Evolutionary conservation across 2,888 invertebrate species (phyloP).

Genomic region (Acleris laterana): DNA sequence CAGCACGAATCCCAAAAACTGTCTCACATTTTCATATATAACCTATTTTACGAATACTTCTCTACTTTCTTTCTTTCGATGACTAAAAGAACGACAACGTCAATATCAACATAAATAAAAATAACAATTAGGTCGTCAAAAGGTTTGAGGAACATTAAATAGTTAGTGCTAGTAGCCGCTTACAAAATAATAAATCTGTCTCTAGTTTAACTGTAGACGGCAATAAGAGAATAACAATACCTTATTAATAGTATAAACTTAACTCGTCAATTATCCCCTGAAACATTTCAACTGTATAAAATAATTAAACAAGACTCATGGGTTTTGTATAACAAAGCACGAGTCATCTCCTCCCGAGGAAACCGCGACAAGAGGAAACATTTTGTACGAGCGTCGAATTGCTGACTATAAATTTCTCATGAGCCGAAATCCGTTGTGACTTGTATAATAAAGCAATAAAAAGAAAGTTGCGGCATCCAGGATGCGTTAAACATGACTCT

Average conservation of each 20-base stretch:
- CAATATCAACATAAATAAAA: too few species aligned
- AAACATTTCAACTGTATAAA: constrained; percentile 15
- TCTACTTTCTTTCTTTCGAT: too few species aligned
- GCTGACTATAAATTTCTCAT: constrained; percentile 42
- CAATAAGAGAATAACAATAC: background rate
- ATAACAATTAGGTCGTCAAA: too few species aligned
- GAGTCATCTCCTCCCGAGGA: constrained; percentile 26
- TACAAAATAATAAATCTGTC: too few species aligned
- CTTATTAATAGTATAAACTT: constrained; percentile 1
- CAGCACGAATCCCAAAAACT: too few species aligned
- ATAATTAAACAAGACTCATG: constrained; percentile 28
- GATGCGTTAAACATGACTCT: constrained; percentile 43
- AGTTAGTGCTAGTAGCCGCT: too few species aligned
- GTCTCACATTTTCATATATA: too few species aligned
- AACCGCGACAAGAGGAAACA: constrained; percentile 23
- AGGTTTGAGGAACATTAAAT: too few species aligned
- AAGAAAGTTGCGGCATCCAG: constrained; percentile 46
- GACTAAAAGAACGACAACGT: too few species aligned
- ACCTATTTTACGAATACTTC: too few species aligned
- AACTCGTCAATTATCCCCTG: constrained; percentile 5
- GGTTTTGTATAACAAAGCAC: constrained; percentile 25
- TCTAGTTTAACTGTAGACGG: too few species aligned
- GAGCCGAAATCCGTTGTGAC: constrained; percentile 41
- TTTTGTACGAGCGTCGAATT: constrained; percentile 35
- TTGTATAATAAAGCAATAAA: constrained; percentile 51